A percentile compares a stretch with the other conserved stretches of the same genome.
Evolutionary conservation across 2,797 vertebrate species (phyloP).

Genomic region (Brotula barbata): DNA sequence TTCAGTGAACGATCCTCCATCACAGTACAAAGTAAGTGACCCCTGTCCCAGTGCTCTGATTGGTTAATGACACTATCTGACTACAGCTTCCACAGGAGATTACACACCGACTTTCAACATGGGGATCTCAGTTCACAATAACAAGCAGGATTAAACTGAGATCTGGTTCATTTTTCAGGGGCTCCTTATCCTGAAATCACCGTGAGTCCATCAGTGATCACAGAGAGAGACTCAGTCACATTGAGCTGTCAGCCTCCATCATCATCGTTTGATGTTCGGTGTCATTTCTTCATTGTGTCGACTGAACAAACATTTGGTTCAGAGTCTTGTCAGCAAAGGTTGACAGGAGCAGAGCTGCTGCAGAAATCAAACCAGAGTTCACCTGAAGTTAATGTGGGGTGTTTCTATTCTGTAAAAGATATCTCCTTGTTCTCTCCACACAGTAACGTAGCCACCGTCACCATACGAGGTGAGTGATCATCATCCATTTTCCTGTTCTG

Average conservation of each 20-base stretch:
- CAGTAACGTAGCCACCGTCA: conserved; percentile 1
- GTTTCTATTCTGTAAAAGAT: background rate
- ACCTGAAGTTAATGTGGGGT: conserved; percentile 27
- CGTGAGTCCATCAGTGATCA: background rate
- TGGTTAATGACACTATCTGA: too few species aligned
- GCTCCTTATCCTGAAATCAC: background rate
- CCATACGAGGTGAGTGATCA: conserved; percentile 20
- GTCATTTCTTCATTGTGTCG: conserved; percentile 24
- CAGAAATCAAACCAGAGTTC: fast-evolving
- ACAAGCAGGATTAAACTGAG: too few species aligned
- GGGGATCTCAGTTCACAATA: too few species aligned
- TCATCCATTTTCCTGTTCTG: too few species aligned
- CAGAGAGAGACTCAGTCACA: conserved; percentile 40
- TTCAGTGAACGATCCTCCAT: background rate
- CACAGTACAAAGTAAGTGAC: conserved; percentile 25
- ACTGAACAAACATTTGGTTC: fast-evolving
- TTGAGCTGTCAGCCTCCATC: conserved; percentile 26
- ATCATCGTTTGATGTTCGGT: conserved; percentile 4
- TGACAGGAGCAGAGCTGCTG: conserved; percentile 44
- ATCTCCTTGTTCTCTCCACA: background rate
- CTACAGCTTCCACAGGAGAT: too few species aligned
- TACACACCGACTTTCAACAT: too few species aligned
- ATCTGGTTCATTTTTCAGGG: conserved; percentile 13
- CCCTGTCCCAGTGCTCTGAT: too few species aligned
- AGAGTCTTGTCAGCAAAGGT: background rate